A percentile compares a stretch with the other conserved stretches of the same genome.
These are phyloP conservation scores for Fringilla coelebs DNA, from an alignment of 2,797 vertebrate species.

Conservation along the genomic window DNA sequence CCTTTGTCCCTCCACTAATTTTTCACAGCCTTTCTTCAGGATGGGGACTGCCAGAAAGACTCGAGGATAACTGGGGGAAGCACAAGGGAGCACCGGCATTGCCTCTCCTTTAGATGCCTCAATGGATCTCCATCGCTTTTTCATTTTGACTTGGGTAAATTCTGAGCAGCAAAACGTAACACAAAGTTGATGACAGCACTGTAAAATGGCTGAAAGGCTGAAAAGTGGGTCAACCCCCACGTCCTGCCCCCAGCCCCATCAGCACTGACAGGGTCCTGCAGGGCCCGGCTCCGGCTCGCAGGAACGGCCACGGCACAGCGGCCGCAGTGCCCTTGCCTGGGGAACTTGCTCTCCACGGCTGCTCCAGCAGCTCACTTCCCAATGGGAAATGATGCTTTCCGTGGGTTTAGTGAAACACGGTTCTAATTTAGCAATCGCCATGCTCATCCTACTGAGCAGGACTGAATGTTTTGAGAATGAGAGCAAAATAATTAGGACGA, in stretches of 20 bases:
- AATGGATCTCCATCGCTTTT: not conserved
- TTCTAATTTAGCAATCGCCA: not conserved
- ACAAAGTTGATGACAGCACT: not conserved
- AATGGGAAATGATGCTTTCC: not conserved
- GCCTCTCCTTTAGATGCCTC: not conserved
- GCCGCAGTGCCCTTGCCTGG: slow-evolving; percentile 27
- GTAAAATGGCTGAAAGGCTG: not conserved
- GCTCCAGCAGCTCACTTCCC: not conserved
- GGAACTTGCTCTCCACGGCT: not conserved
- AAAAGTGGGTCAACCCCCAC: not conserved
- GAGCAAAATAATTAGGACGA: not conserved
- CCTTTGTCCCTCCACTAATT: not conserved
- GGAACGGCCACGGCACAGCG: not conserved
- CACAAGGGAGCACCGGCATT: accelerated
- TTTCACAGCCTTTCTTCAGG: not conserved
- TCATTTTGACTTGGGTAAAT: not conserved
- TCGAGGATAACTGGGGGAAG: not conserved
- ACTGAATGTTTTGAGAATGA: not conserved
- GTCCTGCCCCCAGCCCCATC: not conserved
- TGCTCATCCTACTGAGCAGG: not conserved
- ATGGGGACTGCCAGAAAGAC: not conserved
- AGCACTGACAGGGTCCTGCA: not conserved
- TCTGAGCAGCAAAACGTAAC: not conserved
- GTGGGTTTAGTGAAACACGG: accelerated
- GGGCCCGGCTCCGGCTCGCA: not conserved